Evolutionary conservation across 2,113 vertebrate species (phyloP).

Genomic region (Patagioenas fasciata): DNA sequence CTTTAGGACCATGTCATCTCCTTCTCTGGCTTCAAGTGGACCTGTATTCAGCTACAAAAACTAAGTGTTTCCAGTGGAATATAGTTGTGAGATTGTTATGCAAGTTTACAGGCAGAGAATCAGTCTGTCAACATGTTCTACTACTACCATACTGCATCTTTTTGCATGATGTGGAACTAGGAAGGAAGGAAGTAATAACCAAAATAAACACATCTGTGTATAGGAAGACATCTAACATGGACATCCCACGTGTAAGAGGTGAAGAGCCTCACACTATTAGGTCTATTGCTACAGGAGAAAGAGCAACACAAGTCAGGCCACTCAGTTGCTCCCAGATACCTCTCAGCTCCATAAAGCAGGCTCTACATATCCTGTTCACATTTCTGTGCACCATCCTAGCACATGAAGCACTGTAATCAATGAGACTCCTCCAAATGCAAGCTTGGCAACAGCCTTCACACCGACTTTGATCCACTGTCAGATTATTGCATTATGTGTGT

Average conservation of each 20-base stretch:
- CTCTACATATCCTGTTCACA: accelerated
- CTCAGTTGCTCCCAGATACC: not conserved
- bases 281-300: not conserved
- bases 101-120: not conserved
- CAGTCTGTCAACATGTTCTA: not conserved
- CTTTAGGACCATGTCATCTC: not conserved
- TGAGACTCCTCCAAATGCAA: not conserved
- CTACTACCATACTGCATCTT: not conserved
- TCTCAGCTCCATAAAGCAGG: not conserved
- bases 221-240: not conserved
- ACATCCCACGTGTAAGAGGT: not conserved
- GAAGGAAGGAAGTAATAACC: not conserved
- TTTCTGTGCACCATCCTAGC: not conserved
- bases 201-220: not conserved
- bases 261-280: not conserved
- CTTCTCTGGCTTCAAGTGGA: not conserved
- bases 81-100: not conserved
- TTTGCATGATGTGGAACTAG: not conserved
- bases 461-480: not conserved
- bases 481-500: not conserved
- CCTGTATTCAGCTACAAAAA: not conserved
- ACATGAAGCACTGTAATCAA: not conserved
- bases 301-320: not conserved
- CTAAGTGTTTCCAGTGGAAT: not conserved
- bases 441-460: not conserved